phyloP scores from a whole-genome alignment of 2,888 invertebrate genomes.

The Oconnorella tubifera region DNA sequence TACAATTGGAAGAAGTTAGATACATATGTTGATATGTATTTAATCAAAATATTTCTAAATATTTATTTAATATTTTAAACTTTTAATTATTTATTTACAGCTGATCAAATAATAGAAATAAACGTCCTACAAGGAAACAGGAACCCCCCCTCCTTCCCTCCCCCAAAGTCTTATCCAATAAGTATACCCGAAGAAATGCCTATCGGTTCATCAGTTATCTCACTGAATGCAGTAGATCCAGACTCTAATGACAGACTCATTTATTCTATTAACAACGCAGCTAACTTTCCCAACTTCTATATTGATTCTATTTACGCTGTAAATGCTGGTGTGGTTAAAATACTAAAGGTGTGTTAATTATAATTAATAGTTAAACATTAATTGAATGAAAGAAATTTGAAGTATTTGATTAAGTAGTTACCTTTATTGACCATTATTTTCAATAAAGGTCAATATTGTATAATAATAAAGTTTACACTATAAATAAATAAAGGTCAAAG shows the following conservation, averaged over 20 bases:
- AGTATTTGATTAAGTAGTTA: no score
- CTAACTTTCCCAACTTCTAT: constrained; percentile 24
- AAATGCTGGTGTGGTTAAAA: constrained; percentile 30
- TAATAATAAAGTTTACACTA: no score
- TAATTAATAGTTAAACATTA: no score
- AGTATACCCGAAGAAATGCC: constrained; percentile 29
- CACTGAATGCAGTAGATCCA: constrained; percentile 25
- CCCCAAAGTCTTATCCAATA: constrained; percentile 12
- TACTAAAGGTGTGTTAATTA: constrained; percentile 26
- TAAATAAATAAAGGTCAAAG: no score
- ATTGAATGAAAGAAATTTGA: no score
- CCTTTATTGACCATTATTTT: no score
- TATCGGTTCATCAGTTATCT: constrained; percentile 23
- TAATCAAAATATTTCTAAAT: no score
- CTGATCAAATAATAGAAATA: constrained; percentile 18
- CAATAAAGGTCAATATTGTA: no score
- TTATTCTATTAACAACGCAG: constrained; percentile 19
- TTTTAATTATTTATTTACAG: constrained; percentile 10
- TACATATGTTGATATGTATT: no score
- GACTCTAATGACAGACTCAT: constrained; percentile 29
- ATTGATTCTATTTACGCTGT: constrained; percentile 29
- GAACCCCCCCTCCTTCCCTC: constrained; percentile 40
- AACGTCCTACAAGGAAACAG: constrained; percentile 29
- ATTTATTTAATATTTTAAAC: neutral
- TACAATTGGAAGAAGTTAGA: no score